These are phyloP conservation scores for Coryphaenoides rupestris DNA, from an alignment of 2,113 vertebrate genomes.

Conservation along the genomic window DNA sequence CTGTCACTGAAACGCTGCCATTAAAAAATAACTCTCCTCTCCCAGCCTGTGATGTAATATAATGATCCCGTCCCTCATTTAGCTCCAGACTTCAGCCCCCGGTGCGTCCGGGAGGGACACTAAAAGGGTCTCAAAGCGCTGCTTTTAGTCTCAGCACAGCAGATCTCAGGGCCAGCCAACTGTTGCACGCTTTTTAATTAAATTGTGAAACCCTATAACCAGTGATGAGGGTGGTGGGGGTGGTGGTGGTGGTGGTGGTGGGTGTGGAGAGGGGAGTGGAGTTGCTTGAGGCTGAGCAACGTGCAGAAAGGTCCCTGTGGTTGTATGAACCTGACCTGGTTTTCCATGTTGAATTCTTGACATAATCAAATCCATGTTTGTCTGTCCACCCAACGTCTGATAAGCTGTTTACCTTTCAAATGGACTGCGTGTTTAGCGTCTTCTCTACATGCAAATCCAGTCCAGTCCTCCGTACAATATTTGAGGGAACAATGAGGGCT, in stretches of 20 bases:
- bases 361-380: too few relatives aligned
- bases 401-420: too few relatives aligned
- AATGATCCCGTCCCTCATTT: too few relatives aligned
- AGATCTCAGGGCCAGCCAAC: constrained; percentile 51
- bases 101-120: too few relatives aligned
- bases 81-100: too few relatives aligned
- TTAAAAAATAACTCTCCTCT: background rate
- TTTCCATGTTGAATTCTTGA: constrained; percentile 1
- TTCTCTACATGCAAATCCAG: too few relatives aligned
- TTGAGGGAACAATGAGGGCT: too few relatives aligned
- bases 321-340: constrained; percentile 31
- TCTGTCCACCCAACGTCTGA: too few relatives aligned
- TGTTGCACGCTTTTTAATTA: constrained; percentile 72
- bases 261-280: background rate
- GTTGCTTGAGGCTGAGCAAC: constrained; percentile 43
- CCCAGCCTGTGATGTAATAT: too few relatives aligned
- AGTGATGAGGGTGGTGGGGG: constrained; percentile 12
- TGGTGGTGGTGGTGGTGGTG: constrained; percentile 15
- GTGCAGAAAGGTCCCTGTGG: constrained; percentile 29
- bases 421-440: too few relatives aligned
- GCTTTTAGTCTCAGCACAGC: constrained; percentile 45
- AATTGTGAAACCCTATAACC: constrained; percentile 69
- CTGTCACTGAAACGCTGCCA: constrained; percentile 3
- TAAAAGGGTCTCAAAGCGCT: constrained; percentile 38
- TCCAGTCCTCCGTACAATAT: too few relatives aligned